Base-by-base conservation (phyloP, 2,888 invertebrate species). In the Dendrolimus houi region DNA sequence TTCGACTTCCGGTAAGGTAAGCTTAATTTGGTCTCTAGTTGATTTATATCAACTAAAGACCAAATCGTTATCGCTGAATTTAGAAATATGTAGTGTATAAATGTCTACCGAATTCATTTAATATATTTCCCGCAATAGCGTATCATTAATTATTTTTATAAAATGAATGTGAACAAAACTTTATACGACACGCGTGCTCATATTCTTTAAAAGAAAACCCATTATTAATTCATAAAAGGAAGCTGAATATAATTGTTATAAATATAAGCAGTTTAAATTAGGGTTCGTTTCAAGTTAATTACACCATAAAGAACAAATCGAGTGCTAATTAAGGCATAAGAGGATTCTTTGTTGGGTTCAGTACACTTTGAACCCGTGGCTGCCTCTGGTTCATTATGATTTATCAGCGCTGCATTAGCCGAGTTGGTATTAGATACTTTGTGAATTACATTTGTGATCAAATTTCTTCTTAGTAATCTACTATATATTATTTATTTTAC, bases 271-370 rank as follows among this genome's bases (percentile, higher is more conserved):
- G 47, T 55, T 29, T 52, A 54, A 60, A 55, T 55, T 53, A 41
- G 53, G 8, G 13, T 54, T 56, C 52, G 29, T 59, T 53, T 56
- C 60, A 29, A 47, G 2, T 47, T 47, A 12, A 47, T 47, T 47
- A 47, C 47, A 12, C 41, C 52, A 60, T 60, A 60, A 65, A 62
- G 66, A 64, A 68, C 68, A 68, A 71, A 73, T 71, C 69, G 70
- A 66, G 69, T 64, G 70, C 70, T 79, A 80, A 83, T 81, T 80
- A 76, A 68, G 59, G 64, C 61, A 67, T 64, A 70, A 70, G 71
- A 74, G 75, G 73, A 70, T 65, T 69, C 78, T 74, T 71, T 72
- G 74, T 77, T 62, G 69, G 64, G 74, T 75, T 76, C 78, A 79
- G 62, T 77, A 67, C 75, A 67, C 79, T 79, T 71, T 77, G 76